Conservation (phyloP, 2,888 invertebrate species). For the Dorcus parallelipipedus region DNA sequence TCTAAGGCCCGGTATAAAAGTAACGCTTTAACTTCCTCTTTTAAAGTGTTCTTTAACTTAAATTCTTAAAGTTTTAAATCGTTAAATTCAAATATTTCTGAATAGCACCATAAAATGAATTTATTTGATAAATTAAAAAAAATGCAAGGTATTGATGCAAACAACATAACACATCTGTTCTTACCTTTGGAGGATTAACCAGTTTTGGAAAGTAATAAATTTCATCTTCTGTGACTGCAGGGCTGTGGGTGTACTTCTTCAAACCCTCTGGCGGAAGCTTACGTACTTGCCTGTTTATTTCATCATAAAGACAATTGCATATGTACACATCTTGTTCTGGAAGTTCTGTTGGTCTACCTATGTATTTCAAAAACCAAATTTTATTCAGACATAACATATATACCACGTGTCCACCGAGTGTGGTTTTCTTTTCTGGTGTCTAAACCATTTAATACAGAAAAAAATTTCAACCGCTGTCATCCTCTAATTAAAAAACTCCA, state of each 20-base stretch:
- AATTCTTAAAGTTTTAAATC: too few species aligned
- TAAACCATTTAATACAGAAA: too few species aligned
- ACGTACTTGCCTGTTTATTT: constrained; percentile 74
- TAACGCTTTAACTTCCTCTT: too few species aligned
- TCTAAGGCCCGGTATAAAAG: too few species aligned
- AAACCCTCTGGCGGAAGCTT: constrained; percentile 68
- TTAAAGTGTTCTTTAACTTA: too few species aligned
- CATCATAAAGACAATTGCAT: constrained; percentile 89
- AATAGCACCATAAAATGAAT: not conserved
- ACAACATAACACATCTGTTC: constrained; percentile 10
- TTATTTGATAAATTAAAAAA: not conserved
- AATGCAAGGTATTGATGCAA: not conserved
- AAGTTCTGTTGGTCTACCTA: constrained; percentile 91
- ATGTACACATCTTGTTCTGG: constrained; percentile 89
- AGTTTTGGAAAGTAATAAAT: constrained; percentile 74
- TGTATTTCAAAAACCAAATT: constrained; percentile 12
- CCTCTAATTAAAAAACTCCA: too few species aligned
- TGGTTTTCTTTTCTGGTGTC: too few species aligned
- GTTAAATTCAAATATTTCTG: too few species aligned
- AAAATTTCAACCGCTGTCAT: too few species aligned
- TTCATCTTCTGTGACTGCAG: constrained; percentile 90
- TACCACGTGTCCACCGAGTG: too few species aligned
- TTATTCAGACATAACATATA: too few species aligned
- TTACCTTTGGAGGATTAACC: constrained; percentile 62
- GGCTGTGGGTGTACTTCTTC: constrained; percentile 77